A percentile compares a stretch with the other conserved stretches of the same genome.
These are phyloP conservation scores for Sinohyriopsis cumingii DNA, from an alignment of 2,888 invertebrate genomes.

Conservation along the genomic window DNA sequence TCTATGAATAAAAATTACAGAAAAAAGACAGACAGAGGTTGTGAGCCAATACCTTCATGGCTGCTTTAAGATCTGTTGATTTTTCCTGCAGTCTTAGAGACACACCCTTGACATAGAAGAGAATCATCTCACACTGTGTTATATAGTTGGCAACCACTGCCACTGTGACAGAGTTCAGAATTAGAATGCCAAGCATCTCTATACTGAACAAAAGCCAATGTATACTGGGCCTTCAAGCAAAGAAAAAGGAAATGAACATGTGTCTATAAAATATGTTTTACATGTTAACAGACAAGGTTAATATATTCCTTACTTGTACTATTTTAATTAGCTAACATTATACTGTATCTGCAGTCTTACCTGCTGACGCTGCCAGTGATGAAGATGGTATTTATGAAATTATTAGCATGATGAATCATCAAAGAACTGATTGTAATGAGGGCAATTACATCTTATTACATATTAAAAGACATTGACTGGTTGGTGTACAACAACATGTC, in stretches of 20 bases:
- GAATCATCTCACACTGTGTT: constrained; percentile 70
- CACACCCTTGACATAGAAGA: constrained; percentile 68
- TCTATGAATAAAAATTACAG: too few species aligned
- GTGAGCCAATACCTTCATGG: constrained; percentile 64
- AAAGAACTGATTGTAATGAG: too few species aligned
- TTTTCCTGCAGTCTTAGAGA: constrained; percentile 67
- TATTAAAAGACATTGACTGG: too few species aligned
- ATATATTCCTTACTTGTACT: too few species aligned
- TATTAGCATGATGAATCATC: too few species aligned
- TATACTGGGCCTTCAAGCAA: constrained; percentile 31
- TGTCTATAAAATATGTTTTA: background rate
- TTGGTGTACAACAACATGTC: too few species aligned
- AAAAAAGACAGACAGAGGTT: background rate
- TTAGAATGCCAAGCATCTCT: constrained; percentile 60
- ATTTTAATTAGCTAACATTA: too few species aligned
- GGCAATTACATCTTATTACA: too few species aligned
- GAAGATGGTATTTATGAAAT: too few species aligned
- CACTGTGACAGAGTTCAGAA: constrained; percentile 67
- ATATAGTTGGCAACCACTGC: constrained; percentile 71
- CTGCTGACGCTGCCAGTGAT: too few species aligned
- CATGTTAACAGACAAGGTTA: too few species aligned
- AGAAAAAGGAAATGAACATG: background rate
- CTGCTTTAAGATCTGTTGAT: constrained; percentile 63
- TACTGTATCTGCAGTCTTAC: too few species aligned
- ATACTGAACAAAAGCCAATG: constrained; percentile 59